phyloP scores from a whole-genome alignment of 2,888 invertebrate genomes.

The Catocala sponsa region DNA sequence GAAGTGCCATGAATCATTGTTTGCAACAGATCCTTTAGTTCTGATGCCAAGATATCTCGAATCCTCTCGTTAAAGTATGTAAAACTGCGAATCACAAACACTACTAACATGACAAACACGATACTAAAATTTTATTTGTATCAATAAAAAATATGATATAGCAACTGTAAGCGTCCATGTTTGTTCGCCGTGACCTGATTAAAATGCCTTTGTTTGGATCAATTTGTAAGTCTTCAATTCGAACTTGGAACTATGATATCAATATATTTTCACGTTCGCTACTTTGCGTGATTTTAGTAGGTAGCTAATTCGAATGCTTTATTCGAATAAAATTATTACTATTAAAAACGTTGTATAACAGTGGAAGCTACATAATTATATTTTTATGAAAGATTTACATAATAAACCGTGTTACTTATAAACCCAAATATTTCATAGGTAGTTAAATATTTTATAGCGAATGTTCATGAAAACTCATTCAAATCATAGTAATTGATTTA shows the following conservation, averaged over 20 bases:
- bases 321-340: too few relatives aligned
- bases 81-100: constrained; percentile 43
- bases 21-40: constrained; percentile 18
- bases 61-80: constrained; percentile 37
- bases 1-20: constrained; percentile 17
- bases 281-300: neutral
- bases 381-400: too few relatives aligned
- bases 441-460: too few relatives aligned
- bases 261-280: neutral
- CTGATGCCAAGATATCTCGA: constrained; percentile 28
- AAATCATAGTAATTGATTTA: too few relatives aligned
- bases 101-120: constrained; percentile 61
- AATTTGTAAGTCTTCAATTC: constrained; percentile 18
- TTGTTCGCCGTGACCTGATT: constrained; percentile 31
- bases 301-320: too few relatives aligned
- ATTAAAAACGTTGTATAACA: too few relatives aligned
- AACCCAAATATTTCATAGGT: too few relatives aligned
- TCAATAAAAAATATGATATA: constrained; percentile 63
- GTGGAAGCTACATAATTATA: too few relatives aligned
- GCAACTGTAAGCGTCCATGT: constrained; percentile 40
- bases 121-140: constrained; percentile 68
- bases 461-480: too few relatives aligned
- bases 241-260: neutral
- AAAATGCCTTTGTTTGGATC: constrained; percentile 4
- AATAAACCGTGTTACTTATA: too few relatives aligned